Base-by-base conservation (phyloP, 2,113 vertebrate genomes). In the Aegithalos caudatus region DNA sequence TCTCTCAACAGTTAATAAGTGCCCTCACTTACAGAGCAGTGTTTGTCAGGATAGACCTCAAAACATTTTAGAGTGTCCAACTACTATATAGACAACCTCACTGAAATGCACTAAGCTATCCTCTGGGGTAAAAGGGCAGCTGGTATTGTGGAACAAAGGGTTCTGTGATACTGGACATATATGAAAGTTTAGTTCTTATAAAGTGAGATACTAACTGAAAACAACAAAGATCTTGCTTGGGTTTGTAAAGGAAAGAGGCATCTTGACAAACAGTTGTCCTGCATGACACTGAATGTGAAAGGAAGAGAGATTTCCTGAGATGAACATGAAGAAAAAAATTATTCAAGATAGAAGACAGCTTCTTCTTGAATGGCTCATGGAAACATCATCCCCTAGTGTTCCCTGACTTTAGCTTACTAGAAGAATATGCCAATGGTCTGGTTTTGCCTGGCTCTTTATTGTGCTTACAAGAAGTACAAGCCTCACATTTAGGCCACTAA, bases 1-100 rank as follows among this genome's bases (percentile, higher is more conserved):
- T 90, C 71, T 82, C 11, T 21, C 80, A 47, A 74, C 29, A 64
- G 45, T 64, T 84, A 81, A 72, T 92, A 92, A 93, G 25, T 64
- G 17, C 40, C 45, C 77, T 93, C 80, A 65, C 22, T 92, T 84
- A 42, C 6, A 84, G 13, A 79, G 23, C 29, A 79, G 13, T 38
- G 25, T 71, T 88, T 81, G 25, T 79, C 48, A 81, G n/a, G 16
- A 72, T 35, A 62, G 35, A 83, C 28, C 35, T 31, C 38, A 76
- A 95, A 72, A 53, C 7, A 2, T 53, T 91, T 81, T 77, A 57
- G 12, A n/a, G 42, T 31, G 6, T 72, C 40, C 62, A 62, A 40
- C 42, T 90, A 47, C 66, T 77, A 37, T 25, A 35, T 35, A 35
- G 18, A 82, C 57, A 86, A 17, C n/a, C 31, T 53, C 58, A 58